Evolutionary conservation across 2,113 vertebrate genomes (phyloP), one percentile per base, ranked within the genome.

Genomic region (Xiphophorus maculatus): DNA sequence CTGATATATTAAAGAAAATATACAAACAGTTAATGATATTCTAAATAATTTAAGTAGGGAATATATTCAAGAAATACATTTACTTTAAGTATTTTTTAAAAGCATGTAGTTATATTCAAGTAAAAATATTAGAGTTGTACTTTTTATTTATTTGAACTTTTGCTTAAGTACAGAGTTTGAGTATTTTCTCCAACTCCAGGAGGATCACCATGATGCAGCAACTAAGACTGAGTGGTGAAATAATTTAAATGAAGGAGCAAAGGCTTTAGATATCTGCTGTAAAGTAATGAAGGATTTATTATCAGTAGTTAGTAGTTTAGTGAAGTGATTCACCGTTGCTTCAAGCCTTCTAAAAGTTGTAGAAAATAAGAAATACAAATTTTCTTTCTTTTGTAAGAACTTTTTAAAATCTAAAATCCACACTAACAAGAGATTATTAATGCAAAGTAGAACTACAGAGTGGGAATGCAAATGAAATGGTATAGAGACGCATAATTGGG

Each of bases 181-280:
- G 35, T 37, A 37, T 37, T 37, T 37, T 37, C 66, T 88, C 11
- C 13, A 14, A 42, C 40, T 42, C 14, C 40, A 42, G 14, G 14
- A 42, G 40, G 40, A 84, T 91, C 35, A 44, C 90, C n/a, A n/a
- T 67, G 87, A 93, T 15, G 62, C 76, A 69, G 84, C 81, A 15
- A 44, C 93, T 42, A 92, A 81, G 28, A 66, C 79, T 93, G 28
- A 74, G 80, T 89, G 93, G 94, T 95, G 94, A 90, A 81, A 71
- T 32, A 42, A 48, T 27, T 27, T 42, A 13, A 4, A 1, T 14
- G 2, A 42, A 15, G 40, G 3, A 42, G 4, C 19, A 19, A 48
- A 15, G 25, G 22, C 1, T 61, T 58, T 29, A n/a, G 22, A 51
- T 42, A 48, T 58, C 22, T 58, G 9, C 2, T 58, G 25, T 3